Evolutionary conservation across 1,140 invertebrate species (phyloP).

Genomic region (Hypsibius dujardini): DNA sequence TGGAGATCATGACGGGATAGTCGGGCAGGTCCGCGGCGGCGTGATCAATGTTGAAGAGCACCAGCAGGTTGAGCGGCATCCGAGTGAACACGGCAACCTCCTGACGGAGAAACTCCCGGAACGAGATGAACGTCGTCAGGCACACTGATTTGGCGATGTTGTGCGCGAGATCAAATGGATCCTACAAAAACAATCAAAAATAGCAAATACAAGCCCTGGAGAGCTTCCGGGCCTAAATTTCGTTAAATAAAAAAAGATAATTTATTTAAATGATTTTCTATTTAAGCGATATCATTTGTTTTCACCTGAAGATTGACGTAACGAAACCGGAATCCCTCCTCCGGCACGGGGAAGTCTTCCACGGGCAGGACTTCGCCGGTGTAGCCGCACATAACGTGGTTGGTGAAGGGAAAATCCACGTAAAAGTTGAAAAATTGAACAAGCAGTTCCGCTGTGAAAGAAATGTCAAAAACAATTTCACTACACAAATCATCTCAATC

Average conservation of each 20-base stretch:
- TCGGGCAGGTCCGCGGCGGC: not conserved
- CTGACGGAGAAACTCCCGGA: not conserved
- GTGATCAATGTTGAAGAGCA: not conserved
- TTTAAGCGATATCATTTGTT: too few relatives aligned
- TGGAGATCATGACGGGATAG: not conserved
- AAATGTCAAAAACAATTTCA: not conserved
- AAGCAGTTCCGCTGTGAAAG: slow-evolving; percentile 35
- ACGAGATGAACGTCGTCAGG: not conserved
- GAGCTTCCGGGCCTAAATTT: too few relatives aligned
- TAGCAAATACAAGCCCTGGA: too few relatives aligned
- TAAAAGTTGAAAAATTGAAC: slow-evolving; percentile 59
- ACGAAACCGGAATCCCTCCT: not conserved
- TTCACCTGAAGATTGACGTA: slow-evolving; percentile 8
- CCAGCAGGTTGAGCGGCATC: not conserved
- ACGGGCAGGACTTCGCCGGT: slow-evolving; percentile 34
- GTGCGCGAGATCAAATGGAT: slow-evolving; percentile 10
- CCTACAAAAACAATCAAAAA: not conserved
- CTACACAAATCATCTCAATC: not conserved
- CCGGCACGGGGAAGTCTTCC: not conserved
- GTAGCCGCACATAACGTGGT: slow-evolving; percentile 50
- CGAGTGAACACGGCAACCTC: slow-evolving; percentile 8
- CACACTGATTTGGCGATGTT: slow-evolving; percentile 10
- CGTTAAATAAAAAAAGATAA: too few relatives aligned
- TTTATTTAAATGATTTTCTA: too few relatives aligned
- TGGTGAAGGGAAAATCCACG: slow-evolving; percentile 52